These are phyloP conservation scores for Chydorus sphaericus DNA, from an alignment of 2,888 invertebrate species.

Conservation along the genomic window DNA sequence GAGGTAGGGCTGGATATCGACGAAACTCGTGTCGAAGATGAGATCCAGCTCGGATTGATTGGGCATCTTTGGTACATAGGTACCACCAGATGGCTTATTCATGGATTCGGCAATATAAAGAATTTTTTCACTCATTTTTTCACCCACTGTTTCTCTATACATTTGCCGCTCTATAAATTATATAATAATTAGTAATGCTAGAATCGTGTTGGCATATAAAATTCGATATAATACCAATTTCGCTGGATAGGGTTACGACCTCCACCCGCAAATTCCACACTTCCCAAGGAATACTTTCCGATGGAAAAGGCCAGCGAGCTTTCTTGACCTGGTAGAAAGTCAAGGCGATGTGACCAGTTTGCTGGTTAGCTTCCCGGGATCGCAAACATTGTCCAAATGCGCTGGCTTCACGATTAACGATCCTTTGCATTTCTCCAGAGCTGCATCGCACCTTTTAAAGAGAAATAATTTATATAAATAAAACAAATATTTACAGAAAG, in stretches of 20 bases:
- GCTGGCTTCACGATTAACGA: conserved; percentile 43
- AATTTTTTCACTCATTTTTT: conserved; percentile 79
- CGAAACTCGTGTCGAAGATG: conserved; percentile 83
- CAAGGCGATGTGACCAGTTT: conserved; percentile 69
- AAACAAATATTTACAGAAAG: conserved; percentile 15
- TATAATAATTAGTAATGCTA: not conserved
- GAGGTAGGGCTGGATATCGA: conserved; percentile 91
- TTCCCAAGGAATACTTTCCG: conserved; percentile 94
- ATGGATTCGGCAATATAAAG: conserved; percentile 88
- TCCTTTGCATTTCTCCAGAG: conserved; percentile 42
- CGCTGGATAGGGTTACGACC: conserved; percentile 66
- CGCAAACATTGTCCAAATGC: conserved; percentile 31
- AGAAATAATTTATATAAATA: conserved; percentile 13
- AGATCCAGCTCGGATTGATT: conserved; percentile 79
- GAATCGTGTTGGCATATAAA: not conserved
- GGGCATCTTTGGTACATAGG: conserved; percentile 93
- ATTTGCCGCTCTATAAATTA: conserved; percentile 52
- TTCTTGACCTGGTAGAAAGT: conserved; percentile 90
- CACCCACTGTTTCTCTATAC: conserved; percentile 74
- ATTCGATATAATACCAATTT: conserved; percentile 40
- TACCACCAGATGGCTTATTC: conserved; percentile 71
- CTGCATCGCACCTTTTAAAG: conserved; percentile 50
- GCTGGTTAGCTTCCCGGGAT: conserved; percentile 29
- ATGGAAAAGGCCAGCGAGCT: conserved; percentile 74
- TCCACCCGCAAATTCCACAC: conserved; percentile 92